These are phyloP conservation scores for Hyperoodon ampullatus DNA, from an alignment of 2,113 vertebrate genomes.

Conservation along the genomic window DNA sequence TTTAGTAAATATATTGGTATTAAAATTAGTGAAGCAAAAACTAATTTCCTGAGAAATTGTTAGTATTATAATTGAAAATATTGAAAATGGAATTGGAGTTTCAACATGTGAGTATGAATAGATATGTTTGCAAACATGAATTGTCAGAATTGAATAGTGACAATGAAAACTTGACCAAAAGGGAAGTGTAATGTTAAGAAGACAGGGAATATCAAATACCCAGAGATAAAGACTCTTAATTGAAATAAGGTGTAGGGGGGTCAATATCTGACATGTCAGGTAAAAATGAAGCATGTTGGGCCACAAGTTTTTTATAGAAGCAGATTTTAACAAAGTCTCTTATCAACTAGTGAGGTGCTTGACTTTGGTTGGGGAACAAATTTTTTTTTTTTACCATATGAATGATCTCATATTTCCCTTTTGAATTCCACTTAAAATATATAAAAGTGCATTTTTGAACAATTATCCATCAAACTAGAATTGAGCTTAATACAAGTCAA, in stretches of 20 bases:
- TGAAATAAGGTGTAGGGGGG: not conserved
- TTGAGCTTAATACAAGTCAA: not conserved
- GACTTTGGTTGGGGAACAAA: not conserved
- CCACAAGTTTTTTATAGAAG: not conserved
- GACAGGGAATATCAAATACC: not conserved
- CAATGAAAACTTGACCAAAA: not conserved
- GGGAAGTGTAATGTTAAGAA: not conserved
- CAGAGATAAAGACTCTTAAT: not conserved
- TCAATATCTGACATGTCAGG: not conserved
- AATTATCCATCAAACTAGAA: not conserved
- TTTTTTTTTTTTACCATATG: not conserved
- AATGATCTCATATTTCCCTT: not conserved
- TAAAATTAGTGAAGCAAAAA: not conserved
- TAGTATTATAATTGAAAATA: not conserved
- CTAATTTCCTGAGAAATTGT: not conserved
- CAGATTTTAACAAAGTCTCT: not conserved
- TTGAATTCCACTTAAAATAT: not conserved
- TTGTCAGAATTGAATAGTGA: not conserved
- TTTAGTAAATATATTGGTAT: not conserved
- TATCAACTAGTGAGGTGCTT: not conserved
- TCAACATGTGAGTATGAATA: not conserved
- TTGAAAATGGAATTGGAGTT: not conserved
- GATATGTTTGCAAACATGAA: not conserved
- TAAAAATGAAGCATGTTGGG: not conserved
- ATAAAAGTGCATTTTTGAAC: not conserved